Conservation (phyloP, 64 coral and sea anemone species). For the Montipora cactus region DNA sequence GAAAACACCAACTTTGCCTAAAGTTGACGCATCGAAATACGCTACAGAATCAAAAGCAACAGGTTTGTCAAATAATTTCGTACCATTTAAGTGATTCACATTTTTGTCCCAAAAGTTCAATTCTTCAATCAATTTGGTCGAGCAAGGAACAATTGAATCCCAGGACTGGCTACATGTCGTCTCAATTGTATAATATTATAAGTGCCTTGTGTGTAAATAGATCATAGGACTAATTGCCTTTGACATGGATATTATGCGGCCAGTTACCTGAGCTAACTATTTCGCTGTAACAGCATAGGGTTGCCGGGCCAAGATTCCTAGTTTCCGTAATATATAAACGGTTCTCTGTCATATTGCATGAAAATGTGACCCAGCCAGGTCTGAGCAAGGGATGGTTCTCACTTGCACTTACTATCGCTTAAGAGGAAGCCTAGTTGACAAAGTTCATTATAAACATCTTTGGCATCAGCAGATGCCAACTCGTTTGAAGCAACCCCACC, state of each 20-base stretch:
- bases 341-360: conserved; percentile 15
- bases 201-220: conserved; percentile 33
- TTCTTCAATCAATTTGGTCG: background rate
- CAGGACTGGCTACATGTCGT: background rate
- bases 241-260: conserved; percentile 46
- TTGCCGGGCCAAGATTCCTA: background rate
- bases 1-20: background rate
- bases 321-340: background rate
- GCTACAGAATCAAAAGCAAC: background rate
- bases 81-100: conserved; percentile 32
- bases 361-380: background rate
- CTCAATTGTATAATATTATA: conserved; percentile 44
- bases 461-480: background rate
- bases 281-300: conserved; percentile 8
- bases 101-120: conserved; percentile 25
- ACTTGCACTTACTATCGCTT: background rate
- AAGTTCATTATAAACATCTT: background rate
- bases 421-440: background rate
- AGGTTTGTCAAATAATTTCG: background rate
- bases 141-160: too few species aligned
- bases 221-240: conserved; percentile 30
- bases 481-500: background rate
- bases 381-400: background rate
- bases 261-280: conserved; percentile 20
- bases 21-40: background rate